These are phyloP conservation scores for Escarpia spicata DNA, from an alignment of 2,888 invertebrate genomes.

Conservation along the genomic window DNA sequence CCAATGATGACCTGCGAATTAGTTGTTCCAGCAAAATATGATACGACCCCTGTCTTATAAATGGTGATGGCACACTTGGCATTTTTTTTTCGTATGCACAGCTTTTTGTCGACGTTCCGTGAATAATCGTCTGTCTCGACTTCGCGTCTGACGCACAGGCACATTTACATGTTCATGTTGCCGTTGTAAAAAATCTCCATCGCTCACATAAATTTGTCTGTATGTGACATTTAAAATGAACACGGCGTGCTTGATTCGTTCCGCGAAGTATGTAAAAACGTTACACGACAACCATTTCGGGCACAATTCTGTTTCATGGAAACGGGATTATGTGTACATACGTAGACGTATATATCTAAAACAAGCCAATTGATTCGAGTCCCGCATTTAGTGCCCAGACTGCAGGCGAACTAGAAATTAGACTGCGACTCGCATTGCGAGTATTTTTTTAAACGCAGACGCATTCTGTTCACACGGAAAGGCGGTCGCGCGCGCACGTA, in stretches of 20 bases:
- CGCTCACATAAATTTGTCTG: not conserved
- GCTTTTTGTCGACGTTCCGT: not conserved
- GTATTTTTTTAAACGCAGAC: not conserved
- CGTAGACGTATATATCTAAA: too few relatives aligned
- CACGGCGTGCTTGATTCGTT: not conserved
- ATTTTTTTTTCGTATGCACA: not conserved
- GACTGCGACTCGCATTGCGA: not conserved
- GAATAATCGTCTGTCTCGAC: not conserved
- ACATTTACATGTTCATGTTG: not conserved
- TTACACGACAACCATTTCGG: not conserved
- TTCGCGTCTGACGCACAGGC: not conserved
- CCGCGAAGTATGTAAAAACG: not conserved
- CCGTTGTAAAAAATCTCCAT: not conserved
- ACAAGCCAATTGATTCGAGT: too few relatives aligned
- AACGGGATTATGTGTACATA: too few relatives aligned
- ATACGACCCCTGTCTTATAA: not conserved
- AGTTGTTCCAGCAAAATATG: not conserved
- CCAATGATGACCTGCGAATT: not conserved
- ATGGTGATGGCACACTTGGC: not conserved
- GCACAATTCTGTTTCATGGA: not conserved
- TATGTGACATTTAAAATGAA: not conserved
- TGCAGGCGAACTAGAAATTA: not conserved
- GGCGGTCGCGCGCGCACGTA: not conserved
- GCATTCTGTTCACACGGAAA: not conserved
- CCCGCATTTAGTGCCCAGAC: not conserved